Evolutionary conservation across 2,888 invertebrate genomes (phyloP).

Genomic region (Lobophora halterata): DNA sequence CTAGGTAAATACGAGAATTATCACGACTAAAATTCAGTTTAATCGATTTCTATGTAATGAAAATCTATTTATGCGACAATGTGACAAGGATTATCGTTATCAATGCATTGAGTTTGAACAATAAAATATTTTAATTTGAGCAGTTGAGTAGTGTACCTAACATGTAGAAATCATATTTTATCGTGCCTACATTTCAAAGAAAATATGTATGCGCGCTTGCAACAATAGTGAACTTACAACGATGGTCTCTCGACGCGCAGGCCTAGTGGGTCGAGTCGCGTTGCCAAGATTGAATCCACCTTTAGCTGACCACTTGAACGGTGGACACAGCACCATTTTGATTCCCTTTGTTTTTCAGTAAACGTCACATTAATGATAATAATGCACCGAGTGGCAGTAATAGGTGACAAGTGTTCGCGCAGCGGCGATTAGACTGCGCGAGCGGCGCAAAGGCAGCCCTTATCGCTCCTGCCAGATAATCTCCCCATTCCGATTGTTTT

Average conservation of each 20-base stretch:
- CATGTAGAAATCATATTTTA: no score
- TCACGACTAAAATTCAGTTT: no score
- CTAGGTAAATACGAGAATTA: no score
- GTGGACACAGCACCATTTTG: conserved; percentile 72
- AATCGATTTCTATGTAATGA: no score
- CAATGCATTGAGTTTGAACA: no score
- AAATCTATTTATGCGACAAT: no score
- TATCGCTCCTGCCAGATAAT: conserved; percentile 70
- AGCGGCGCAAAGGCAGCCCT: conserved; percentile 56
- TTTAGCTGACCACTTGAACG: conserved; percentile 64
- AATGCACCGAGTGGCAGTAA: conserved; percentile 24
- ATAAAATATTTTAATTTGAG: no score
- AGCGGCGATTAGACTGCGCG: conserved; percentile 51
- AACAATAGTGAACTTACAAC: conserved; percentile 64
- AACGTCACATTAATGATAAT: conserved; percentile 22
- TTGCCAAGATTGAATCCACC: conserved; percentile 62
- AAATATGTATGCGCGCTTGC: no score
- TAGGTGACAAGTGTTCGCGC: conserved; percentile 71
- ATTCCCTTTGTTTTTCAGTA: conserved; percentile 22
- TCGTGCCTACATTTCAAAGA: no score
- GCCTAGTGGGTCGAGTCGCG: conserved; percentile 33
- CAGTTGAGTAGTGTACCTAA: no score
- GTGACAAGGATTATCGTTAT: no score
- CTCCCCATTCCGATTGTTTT: conserved; percentile 74
- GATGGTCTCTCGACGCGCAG: conserved; percentile 59